Evolutionary conservation across 2,113 vertebrate species (phyloP), one percentile per base, ranked within the genome.

Genomic region (Pterocles burchelli): DNA sequence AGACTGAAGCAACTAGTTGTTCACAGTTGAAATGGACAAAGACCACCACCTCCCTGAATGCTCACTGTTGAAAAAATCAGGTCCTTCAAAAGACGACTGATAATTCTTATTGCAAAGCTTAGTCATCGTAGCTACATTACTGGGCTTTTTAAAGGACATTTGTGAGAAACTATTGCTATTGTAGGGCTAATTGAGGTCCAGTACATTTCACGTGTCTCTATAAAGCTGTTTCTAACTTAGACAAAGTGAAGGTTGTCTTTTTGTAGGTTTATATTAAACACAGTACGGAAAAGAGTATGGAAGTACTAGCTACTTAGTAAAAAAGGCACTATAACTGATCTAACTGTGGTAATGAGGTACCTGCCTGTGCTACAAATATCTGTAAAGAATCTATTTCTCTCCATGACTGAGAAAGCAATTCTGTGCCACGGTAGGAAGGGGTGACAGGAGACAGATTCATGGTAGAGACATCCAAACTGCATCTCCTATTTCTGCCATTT

Each of bases 101-200:
- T 71, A 95, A 74, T 57, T 83, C 72, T 95, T 95, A 93, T 85
- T 95, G 95, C 90, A 88, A 85, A 78, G 33, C 46, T 84, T 61
- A 78, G 68, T 88, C 54, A 74, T 77, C 1, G 0, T 36, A 67
- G 89, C 91, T 97, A 97, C 92, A 92, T 65, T 61, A 78, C 79
- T 89, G 66, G 81, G 86, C 63, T 84, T 77, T 72, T 46, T 10
- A 90, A 29, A 84, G 78, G 83, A 86, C 26, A 7, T 52, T 61
- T 87, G 21, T 81, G n/a, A 89, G 25, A 75, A 14, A 54, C 86
- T 94, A 96, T 95, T 95, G 92, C 93, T 96, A 90, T 78, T 33
- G 41, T 68, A 85, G 61, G 48, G 61, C 65, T 88, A 45, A 63
- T 0, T 87, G 84, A 93, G 65, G 65, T 95, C 68, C 46, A 94